Evolutionary conservation across 1,140 invertebrate genomes (phyloP).

Genomic region (Nasonia giraulti): DNA sequence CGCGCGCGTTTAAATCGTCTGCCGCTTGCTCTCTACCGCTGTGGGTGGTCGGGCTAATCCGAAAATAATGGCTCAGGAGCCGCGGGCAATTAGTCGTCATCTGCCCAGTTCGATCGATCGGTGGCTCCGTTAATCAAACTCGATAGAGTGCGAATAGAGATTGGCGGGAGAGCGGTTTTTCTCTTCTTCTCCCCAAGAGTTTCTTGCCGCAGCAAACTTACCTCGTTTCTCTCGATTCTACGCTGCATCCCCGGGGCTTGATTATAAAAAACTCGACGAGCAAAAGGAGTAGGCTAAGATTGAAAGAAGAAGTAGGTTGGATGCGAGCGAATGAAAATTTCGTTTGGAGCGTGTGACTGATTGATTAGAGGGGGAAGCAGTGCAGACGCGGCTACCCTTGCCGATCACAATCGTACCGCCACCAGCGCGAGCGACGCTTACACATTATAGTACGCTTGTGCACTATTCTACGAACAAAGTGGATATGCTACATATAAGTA

Average conservation of each 20-base stretch:
- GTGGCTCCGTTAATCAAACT: constrained; percentile 49
- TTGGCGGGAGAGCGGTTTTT: constrained; percentile 11
- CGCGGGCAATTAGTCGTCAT: constrained; percentile 45
- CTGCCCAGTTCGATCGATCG: constrained; percentile 21
- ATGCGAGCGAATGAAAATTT: no score
- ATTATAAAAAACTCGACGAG: background rate
- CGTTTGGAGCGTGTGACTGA: no score
- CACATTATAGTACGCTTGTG: no score
- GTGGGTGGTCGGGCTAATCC: constrained; percentile 13
- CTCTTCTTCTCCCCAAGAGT: background rate
- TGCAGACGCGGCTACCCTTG: no score
- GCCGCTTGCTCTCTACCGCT: background rate
- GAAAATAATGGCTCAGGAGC: constrained; percentile 42
- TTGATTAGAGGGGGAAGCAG: no score
- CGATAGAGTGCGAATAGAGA: constrained; percentile 47
- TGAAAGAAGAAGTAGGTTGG: no score
- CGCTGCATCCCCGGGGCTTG: background rate
- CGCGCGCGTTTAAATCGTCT: background rate
- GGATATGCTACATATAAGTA: no score
- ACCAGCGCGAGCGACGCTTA: no score
- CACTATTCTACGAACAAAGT: no score
- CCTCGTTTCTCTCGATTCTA: background rate
- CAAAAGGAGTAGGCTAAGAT: background rate
- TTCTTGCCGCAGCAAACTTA: constrained; percentile 3
- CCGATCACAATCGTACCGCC: no score